Percentiles rank a stretch among this genome's conserved stretches.
Conservation (phyloP, 2,888 invertebrate species). For the Lasioglossum pauxillum region DNA sequence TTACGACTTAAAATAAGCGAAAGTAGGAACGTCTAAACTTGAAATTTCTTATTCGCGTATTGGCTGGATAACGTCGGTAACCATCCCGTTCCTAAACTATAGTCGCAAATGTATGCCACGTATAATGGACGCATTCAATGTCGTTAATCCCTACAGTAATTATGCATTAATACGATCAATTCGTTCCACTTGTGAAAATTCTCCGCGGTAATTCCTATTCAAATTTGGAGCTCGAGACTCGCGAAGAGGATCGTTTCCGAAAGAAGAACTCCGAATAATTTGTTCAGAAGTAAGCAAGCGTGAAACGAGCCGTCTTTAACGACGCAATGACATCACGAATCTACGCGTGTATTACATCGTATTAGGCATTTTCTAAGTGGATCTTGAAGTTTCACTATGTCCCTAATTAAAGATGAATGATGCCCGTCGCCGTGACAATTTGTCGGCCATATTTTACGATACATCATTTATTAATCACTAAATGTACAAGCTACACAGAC, state of each 20-base stretch:
- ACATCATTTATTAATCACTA: not conserved
- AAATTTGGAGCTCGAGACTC: not conserved
- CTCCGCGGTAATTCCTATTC: not conserved
- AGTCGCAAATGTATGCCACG: not conserved
- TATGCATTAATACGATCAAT: constrained; percentile 11
- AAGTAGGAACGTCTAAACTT: no score
- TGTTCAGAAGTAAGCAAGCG: constrained; percentile 30
- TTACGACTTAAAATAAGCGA: not conserved
- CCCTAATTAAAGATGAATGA: constrained; percentile 37
- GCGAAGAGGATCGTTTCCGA: not conserved
- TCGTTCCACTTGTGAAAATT: not conserved
- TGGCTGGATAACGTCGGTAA: not conserved
- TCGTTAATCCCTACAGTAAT: constrained; percentile 9
- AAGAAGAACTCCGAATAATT: not conserved
- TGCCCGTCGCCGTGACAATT: constrained; percentile 18
- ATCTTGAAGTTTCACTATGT: constrained; percentile 30
- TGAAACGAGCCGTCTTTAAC: constrained; percentile 19
- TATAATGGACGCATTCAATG: not conserved
- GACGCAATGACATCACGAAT: constrained; percentile 42
- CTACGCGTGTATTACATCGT: constrained; percentile 1
- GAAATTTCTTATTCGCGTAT: not conserved
- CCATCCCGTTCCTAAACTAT: not conserved
- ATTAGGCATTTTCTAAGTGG: constrained; percentile 51
- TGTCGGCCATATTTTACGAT: not conserved
- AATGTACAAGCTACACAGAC: not conserved